Conservation (phyloP, 1,140 invertebrate species). For the Formica selysi region DNA sequence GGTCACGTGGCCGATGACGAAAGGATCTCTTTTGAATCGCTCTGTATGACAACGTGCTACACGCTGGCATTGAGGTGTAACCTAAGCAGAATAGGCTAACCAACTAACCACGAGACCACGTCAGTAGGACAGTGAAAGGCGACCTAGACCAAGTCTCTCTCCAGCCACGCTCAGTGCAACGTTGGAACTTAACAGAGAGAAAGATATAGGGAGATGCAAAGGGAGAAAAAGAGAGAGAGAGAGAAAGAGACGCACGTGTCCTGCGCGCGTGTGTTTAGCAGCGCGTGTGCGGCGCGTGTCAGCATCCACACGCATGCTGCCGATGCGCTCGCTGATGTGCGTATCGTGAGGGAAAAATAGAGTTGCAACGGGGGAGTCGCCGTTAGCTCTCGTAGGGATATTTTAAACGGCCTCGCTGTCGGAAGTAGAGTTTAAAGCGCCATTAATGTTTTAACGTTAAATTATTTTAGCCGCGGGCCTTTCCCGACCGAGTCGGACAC, state of each 20-base stretch:
- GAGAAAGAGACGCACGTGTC: slow-evolving; percentile 49
- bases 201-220: not conserved
- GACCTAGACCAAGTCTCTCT: slow-evolving; percentile 83
- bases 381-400: slow-evolving; percentile 15
- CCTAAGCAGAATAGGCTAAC: slow-evolving; percentile 77
- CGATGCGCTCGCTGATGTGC: slow-evolving; percentile 6
- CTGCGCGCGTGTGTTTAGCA: slow-evolving; percentile 45
- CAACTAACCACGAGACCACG: slow-evolving; percentile 78
- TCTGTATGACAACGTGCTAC: slow-evolving; percentile 70
- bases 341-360: slow-evolving; percentile 11
- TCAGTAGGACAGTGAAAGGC: slow-evolving; percentile 84
- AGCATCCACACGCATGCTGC: slow-evolving; percentile 7
- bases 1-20: not conserved
- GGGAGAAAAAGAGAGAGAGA: not conserved
- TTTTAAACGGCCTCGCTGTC: slow-evolving; percentile 36
- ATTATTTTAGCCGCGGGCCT: slow-evolving; percentile 4
- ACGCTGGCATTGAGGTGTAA: slow-evolving; percentile 79
- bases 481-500: not conserved
- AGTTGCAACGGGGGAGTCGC: slow-evolving; percentile 35
- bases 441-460: slow-evolving; percentile 48
- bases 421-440: slow-evolving; percentile 44
- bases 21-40: slow-evolving; percentile 67
- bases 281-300: slow-evolving; percentile 56
- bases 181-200: slow-evolving; percentile 65
- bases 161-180: slow-evolving; percentile 32